phyloP scores from a whole-genome alignment of 2,797 vertebrate genomes.

The Gouania willdenowi region DNA sequence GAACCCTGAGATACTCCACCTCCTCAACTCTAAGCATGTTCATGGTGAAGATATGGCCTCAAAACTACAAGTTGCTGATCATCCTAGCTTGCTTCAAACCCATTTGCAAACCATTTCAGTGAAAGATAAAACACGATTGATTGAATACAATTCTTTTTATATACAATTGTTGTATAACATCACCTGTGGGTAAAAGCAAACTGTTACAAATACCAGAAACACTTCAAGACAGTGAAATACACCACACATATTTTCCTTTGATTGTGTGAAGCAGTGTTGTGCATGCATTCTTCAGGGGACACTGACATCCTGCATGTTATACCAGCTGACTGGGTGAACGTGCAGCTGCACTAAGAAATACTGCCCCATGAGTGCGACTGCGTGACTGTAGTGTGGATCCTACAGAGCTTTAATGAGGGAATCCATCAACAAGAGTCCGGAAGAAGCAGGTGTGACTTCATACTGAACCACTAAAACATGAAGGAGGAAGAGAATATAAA shows the following conservation, averaged over 20 bases:
- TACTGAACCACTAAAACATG: neutral
- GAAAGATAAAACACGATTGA: too few relatives aligned
- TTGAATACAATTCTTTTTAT: too few relatives aligned
- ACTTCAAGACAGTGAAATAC: too few relatives aligned
- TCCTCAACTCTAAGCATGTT: too few relatives aligned
- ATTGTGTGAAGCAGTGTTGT: conserved; percentile 19
- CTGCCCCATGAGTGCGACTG: conserved; percentile 37
- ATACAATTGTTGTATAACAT: too few relatives aligned
- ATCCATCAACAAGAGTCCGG: conserved; percentile 55
- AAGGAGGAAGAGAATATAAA: neutral
- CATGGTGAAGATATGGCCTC: too few relatives aligned
- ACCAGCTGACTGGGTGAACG: conserved; percentile 38
- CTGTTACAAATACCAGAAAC: too few relatives aligned
- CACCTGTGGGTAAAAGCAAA: too few relatives aligned
- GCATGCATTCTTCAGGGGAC: conserved; percentile 11
- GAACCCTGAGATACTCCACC: too few relatives aligned
- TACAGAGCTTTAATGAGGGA: conserved; percentile 52
- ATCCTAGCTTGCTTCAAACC: too few relatives aligned
- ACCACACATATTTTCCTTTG: conserved; percentile 9
- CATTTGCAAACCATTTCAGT: too few relatives aligned
- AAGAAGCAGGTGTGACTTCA: conserved; percentile 50
- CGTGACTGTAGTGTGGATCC: conserved; percentile 29
- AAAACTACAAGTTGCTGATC: too few relatives aligned
- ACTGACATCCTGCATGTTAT: conserved; percentile 19
- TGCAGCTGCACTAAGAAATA: conserved; percentile 49